These are phyloP conservation scores for Ecdyonurus torrentis DNA, from an alignment of 2,888 invertebrate genomes.

Conservation along the genomic window DNA sequence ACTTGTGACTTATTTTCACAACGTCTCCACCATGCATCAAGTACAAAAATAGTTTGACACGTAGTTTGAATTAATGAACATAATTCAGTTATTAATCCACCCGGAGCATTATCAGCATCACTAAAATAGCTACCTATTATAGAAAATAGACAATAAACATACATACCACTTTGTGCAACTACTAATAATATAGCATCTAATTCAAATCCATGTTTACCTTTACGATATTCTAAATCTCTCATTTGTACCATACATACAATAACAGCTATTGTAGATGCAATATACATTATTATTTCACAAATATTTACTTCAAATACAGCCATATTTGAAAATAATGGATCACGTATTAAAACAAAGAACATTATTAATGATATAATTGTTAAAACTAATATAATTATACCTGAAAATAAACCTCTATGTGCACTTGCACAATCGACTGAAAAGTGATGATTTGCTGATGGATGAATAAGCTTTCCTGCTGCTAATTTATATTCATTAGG, in stretches of 20 bases:
- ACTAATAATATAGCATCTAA: slow-evolving; percentile 68
- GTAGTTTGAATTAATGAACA: slow-evolving; percentile 63
- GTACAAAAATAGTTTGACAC: slow-evolving; percentile 59
- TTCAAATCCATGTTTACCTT: slow-evolving; percentile 20
- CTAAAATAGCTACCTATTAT: slow-evolving; percentile 62
- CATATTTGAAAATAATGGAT: slow-evolving; percentile 22
- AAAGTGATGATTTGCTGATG: slow-evolving; percentile 22
- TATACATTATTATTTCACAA: slow-evolving; percentile 56
- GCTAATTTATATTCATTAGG: slow-evolving; percentile 1
- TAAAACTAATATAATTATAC: slow-evolving; percentile 60
- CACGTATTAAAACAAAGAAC: slow-evolving; percentile 68
- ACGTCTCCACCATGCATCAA: slow-evolving; percentile 26
- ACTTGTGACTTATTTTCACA: slow-evolving; percentile 22
- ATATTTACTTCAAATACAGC: slow-evolving; percentile 36
- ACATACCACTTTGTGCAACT: slow-evolving; percentile 76
- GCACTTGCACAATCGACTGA: slow-evolving; percentile 45
- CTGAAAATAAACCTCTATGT: slow-evolving; percentile 32
- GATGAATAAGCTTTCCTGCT: background rate
- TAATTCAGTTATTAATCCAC: slow-evolving; percentile 51
- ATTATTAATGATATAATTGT: slow-evolving; percentile 74
- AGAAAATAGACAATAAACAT: slow-evolving; percentile 74
- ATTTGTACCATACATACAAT: slow-evolving; percentile 49
- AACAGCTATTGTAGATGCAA: slow-evolving; percentile 43
- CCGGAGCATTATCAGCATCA: background rate
- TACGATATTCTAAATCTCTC: slow-evolving; percentile 47